Conservation (phyloP, 2,797 vertebrate species). For the Cyprinella venusta region DNA sequence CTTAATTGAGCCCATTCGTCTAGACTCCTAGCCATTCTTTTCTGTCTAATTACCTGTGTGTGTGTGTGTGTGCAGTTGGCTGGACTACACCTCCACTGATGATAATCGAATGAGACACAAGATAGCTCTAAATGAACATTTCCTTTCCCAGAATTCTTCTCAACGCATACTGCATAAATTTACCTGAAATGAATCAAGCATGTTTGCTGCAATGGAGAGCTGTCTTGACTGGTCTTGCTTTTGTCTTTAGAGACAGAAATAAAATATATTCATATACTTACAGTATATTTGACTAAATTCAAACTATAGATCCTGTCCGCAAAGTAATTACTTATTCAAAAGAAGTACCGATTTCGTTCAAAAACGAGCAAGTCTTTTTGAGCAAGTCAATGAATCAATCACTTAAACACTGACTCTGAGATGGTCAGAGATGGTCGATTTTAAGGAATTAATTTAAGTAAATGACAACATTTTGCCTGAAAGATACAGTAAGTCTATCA, state of each 20-base stretch:
- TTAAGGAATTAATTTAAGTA: neutral
- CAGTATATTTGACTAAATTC: neutral
- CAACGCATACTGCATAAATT: neutral
- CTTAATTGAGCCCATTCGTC: slow-evolving; percentile 51
- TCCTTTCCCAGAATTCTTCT: neutral
- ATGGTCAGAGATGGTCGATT: too few relatives aligned
- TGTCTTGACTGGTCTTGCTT: neutral
- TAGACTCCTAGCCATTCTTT: slow-evolving; percentile 44
- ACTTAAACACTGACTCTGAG: neutral
- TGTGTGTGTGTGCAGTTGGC: slow-evolving; percentile 30
- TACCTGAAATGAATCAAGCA: neutral
- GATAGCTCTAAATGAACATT: neutral
- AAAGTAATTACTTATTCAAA: neutral
- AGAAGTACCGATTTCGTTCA: neutral
- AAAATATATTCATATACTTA: neutral
- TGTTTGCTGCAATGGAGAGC: neutral
- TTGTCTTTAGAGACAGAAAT: neutral
- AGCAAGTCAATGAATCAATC: neutral
- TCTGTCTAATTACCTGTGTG: slow-evolving; percentile 56
- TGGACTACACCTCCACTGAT: slow-evolving; percentile 47
- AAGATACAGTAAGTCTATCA: neutral
- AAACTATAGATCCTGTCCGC: neutral
- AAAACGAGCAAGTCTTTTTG: too few relatives aligned
- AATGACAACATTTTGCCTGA: neutral
- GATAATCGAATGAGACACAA: slow-evolving; percentile 16